phyloP scores from a whole-genome alignment of 2,888 invertebrate genomes.

The Eupeodes luniger region DNA sequence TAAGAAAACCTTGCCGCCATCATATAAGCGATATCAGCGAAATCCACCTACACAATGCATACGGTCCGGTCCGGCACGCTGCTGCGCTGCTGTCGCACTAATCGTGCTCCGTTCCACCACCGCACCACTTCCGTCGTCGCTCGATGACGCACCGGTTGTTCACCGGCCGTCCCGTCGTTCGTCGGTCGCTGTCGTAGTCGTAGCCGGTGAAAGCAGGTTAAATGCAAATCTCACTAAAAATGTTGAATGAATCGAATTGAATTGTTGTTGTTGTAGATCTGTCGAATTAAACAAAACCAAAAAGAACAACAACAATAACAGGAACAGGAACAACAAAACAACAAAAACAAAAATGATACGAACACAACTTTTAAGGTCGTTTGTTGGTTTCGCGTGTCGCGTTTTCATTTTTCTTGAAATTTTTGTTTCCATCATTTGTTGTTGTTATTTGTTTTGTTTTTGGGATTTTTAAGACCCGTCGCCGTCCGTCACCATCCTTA shows the following conservation, averaged over 20 bases:
- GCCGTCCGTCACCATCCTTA: constrained; percentile 47
- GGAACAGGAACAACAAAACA: not conserved
- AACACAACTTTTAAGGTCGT: constrained; percentile 72
- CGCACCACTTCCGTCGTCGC: no score
- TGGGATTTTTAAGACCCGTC: not conserved
- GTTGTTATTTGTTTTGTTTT: not conserved
- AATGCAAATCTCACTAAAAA: constrained; percentile 79
- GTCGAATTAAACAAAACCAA: constrained; percentile 56
- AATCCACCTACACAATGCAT: constrained; percentile 61
- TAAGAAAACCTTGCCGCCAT: constrained; percentile 78
- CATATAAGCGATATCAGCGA: constrained; percentile 10
- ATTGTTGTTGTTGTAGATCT: constrained; percentile 47
- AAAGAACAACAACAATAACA: not conserved
- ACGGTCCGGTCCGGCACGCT: constrained; percentile 76
- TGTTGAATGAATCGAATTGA: constrained; percentile 68
- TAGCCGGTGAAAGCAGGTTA: constrained; percentile 81
- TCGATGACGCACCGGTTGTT: no score
- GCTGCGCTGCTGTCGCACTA: not conserved
- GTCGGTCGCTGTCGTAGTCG: not conserved
- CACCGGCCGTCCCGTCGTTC: no score
- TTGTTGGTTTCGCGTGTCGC: constrained; percentile 69
- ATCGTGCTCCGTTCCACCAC: no score
- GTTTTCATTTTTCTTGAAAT: constrained; percentile 46
- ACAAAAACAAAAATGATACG: constrained; percentile 35
- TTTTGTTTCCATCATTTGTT: not conserved